Percentiles rank a stretch among this genome's conserved stretches.
phyloP scores from a whole-genome alignment of 2,888 invertebrate genomes.

The Sphecodes monilicornis region DNA sequence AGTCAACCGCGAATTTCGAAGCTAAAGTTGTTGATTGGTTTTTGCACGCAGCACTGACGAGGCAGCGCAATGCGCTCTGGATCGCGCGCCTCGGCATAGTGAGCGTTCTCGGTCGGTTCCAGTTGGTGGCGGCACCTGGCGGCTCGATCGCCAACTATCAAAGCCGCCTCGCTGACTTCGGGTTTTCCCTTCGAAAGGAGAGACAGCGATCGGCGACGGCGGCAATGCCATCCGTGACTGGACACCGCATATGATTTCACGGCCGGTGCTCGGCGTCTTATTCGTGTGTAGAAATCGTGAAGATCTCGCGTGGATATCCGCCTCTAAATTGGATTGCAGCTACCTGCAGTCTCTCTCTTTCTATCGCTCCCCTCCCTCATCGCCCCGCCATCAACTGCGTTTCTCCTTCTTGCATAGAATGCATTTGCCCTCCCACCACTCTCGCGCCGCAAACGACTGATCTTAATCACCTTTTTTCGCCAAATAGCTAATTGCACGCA shows the following conservation, averaged over 20 bases:
- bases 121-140: conserved; percentile 78
- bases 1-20: no score
- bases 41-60: not conserved
- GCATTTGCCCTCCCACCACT: not conserved
- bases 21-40: no score
- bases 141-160: conserved; percentile 55
- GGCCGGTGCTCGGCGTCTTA: conserved; percentile 81
- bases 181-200: conserved; percentile 70
- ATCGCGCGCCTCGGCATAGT: conserved; percentile 5
- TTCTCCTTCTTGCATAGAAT: conserved; percentile 12
- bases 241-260: conserved; percentile 85
- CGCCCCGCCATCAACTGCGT: conserved; percentile 1
- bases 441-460: not conserved
- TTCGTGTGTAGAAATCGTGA: conserved; percentile 85
- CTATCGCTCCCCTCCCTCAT: conserved; percentile 5
- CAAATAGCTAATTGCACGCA: not conserved
- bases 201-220: conserved; percentile 58
- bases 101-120: conserved; percentile 65
- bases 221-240: conserved; percentile 83
- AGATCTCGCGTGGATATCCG: conserved; percentile 84
- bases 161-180: conserved; percentile 30
- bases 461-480: not conserved
- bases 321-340: conserved; percentile 84
- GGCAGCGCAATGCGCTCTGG: not conserved
- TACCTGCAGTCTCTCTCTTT: conserved; percentile 61